Percentiles rank a stretch among this genome's conserved stretches.
Conservation (phyloP, 2,797 vertebrate genomes). For the Scomberomorus guttatus region DNA sequence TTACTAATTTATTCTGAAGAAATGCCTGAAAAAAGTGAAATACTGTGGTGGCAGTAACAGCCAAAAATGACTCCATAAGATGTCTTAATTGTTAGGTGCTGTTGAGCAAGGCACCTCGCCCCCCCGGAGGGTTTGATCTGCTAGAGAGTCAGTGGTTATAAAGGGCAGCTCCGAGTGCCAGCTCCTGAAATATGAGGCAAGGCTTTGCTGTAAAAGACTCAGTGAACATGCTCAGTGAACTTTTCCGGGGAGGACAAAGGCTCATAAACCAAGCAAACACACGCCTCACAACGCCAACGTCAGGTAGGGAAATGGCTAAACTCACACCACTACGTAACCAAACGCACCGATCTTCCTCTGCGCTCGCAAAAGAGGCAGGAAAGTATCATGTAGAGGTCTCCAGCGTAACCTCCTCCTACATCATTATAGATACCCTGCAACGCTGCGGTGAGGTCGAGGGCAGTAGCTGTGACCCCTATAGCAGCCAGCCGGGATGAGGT, state of each 20-base stretch:
- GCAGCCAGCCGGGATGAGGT: constrained; percentile 57
- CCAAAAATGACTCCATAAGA: neutral
- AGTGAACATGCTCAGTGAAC: neutral
- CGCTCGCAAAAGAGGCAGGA: neutral
- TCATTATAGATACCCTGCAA: neutral
- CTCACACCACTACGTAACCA: neutral
- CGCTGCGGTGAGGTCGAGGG: constrained; percentile 32
- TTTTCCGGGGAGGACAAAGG: neutral
- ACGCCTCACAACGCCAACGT: neutral
- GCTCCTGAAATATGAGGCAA: neutral
- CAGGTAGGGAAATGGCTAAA: neutral
- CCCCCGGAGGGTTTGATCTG: neutral
- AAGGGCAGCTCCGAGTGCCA: neutral
- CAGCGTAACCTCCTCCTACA: constrained; percentile 47
- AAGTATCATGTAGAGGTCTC: constrained; percentile 30
- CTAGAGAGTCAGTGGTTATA: neutral
- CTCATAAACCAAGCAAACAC: neutral
- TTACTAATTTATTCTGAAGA: too few relatives aligned
- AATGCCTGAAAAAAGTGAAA: neutral
- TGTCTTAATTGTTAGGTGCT: neutral
- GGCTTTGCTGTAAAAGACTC: too few relatives aligned
- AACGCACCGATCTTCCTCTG: neutral
- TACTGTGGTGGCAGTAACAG: neutral
- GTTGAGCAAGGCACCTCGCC: neutral
- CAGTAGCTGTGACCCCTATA: constrained; percentile 48